Evolutionary conservation across 2,888 invertebrate species (phyloP), one percentile per base, ranked within the genome.

Genomic region (Rosalia funebris): DNA sequence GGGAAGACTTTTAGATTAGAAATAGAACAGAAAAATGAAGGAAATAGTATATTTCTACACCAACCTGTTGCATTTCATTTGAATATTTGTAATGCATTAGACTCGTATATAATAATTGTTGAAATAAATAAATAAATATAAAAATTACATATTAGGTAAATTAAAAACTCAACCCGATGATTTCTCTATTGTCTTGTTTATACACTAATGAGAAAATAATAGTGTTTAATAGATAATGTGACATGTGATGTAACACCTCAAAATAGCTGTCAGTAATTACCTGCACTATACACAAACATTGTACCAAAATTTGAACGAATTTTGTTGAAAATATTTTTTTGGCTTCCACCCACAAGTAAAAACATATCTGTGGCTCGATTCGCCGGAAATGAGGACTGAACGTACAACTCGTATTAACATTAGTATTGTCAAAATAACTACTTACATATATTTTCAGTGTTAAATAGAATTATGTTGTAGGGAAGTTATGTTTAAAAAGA

Each of bases 1-100:
- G 50, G 50, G 50, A n/a, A 39, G 50, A 41, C 25, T 20, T 50
- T 39, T 50, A n/a, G n/a, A n/a, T n/a, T n/a, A 50, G 31, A 50
- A 50, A 41, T 15, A 39, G 50, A 25, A 36, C 11, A 2, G 10
- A 7, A 12, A 50, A 39, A 31, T 39, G 20, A 48, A 12, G 36
- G 10, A 50, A 15, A 15, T 39, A 9, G 20, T 10, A 12, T 17
- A 11, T 47, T 11, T 34, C 2, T 25, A 20, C 9, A n/a, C n/a
- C 48, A 34, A 50, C 50, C 25, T 50, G 50, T 50, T 50, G 34
- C 20, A 4, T n/a, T 19, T 17, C 16, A 36, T 10, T 42, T 42
- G n/a, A n/a, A n/a, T n/a, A n/a, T n/a, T n/a, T n/a, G n/a, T n/a
- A n/a, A n/a, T n/a, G n/a, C n/a, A n/a, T n/a, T n/a, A n/a, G n/a